Evolutionary conservation across 2,888 invertebrate genomes (phyloP).

Genomic region (Atethmia centrago): DNA sequence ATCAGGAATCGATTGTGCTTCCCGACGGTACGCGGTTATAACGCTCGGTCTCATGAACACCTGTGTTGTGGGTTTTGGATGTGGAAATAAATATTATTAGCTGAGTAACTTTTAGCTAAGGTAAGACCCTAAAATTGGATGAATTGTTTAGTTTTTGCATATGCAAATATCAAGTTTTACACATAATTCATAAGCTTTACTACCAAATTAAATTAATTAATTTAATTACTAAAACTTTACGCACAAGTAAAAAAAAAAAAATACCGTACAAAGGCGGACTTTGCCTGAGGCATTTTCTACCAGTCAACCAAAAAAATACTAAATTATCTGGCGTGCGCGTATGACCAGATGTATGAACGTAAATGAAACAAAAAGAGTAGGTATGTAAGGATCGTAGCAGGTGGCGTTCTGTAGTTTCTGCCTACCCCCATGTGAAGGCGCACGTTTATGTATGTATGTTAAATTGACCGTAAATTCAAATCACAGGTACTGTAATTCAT

Average conservation of each 20-base stretch:
- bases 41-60: constrained; percentile 24
- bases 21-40: constrained; percentile 53
- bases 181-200: no score
- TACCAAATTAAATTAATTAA: no score
- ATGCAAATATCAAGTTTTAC: background rate
- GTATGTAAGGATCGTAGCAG: background rate
- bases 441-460: background rate
- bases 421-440: background rate
- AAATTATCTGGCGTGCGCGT: background rate
- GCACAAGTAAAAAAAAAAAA: no score
- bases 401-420: no score
- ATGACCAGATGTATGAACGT: background rate
- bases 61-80: background rate
- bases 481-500: background rate
- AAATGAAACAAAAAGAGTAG: background rate
- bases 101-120: no score
- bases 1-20: constrained; percentile 66
- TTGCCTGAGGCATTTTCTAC: no score
- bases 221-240: no score
- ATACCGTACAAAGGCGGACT: no score
- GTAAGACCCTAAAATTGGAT: background rate
- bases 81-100: constrained; percentile 13
- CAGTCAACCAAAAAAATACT: no score
- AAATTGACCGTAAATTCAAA: background rate
- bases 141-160: background rate